These are phyloP conservation scores for Drosophila tripunctata DNA, from an alignment of 2,888 invertebrate species.

Conservation along the genomic window DNA sequence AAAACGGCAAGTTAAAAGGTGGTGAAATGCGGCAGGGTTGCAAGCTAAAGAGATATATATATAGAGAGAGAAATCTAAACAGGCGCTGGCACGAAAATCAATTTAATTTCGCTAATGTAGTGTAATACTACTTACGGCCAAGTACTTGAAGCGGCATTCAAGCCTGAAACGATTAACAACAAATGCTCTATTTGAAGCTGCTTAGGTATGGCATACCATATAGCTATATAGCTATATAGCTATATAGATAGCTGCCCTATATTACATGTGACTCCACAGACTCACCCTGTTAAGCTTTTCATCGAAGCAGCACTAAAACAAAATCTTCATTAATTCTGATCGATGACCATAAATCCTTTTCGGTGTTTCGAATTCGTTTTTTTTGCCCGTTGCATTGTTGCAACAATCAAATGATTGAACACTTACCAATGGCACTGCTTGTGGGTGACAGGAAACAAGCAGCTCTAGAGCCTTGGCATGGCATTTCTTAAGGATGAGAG, in stretches of 20 bases:
- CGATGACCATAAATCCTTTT: conserved; percentile 84
- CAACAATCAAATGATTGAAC: conserved; percentile 81
- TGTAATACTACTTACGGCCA: conserved; percentile 66
- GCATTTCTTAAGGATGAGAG: conserved; percentile 56
- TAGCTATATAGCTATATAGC: too few relatives aligned
- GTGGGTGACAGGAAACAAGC: background rate
- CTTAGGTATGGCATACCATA: too few relatives aligned
- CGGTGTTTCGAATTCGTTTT: conserved; percentile 54
- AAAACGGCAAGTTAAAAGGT: conserved; percentile 51
- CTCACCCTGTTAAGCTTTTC: conserved; percentile 33
- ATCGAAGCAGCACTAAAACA: conserved; percentile 52
- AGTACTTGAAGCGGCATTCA: conserved; percentile 46
- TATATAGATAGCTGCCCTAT: background rate
- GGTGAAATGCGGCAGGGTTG: conserved; percentile 53
- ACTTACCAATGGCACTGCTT: conserved; percentile 44
- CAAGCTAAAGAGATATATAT: background rate
- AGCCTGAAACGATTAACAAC: conserved; percentile 65
- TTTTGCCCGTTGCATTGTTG: conserved; percentile 55
- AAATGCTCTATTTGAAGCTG: conserved; percentile 70
- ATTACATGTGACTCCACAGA: background rate
- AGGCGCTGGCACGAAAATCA: conserved; percentile 56
- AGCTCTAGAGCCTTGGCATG: background rate
- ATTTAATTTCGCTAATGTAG: conserved; percentile 83
- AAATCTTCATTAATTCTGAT: conserved; percentile 85
- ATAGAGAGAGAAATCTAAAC: conserved; percentile 22